Conservation (phyloP, 1,140 invertebrate genomes). For the Drosophila orosa region DNA sequence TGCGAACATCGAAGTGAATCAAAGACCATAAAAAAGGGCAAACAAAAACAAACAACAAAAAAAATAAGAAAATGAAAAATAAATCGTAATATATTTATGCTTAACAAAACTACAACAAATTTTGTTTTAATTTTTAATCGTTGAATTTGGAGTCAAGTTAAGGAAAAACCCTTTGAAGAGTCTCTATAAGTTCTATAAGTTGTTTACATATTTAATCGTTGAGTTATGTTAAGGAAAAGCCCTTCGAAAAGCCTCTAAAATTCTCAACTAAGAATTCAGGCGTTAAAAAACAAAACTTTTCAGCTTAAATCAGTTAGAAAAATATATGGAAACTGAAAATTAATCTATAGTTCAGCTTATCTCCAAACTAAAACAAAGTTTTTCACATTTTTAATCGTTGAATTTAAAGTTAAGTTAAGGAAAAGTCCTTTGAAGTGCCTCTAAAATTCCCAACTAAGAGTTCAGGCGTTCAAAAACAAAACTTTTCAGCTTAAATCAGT, state of each 20-base stretch:
- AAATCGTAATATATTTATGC: slow-evolving; percentile 67
- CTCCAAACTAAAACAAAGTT: too few species aligned
- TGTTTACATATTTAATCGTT: background rate
- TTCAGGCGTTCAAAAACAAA: too few species aligned
- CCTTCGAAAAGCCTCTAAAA: background rate
- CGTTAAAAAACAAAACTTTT: too few species aligned
- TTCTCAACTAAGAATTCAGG: too few species aligned
- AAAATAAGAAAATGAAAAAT: slow-evolving; percentile 16
- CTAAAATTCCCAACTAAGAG: background rate
- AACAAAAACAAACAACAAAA: slow-evolving; percentile 34
- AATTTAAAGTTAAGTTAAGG: background rate
- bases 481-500: background rate
- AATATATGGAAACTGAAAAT: too few species aligned
- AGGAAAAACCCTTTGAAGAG: too few species aligned
- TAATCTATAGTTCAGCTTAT: too few species aligned
- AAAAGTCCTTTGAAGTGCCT: too few species aligned
- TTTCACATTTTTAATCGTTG: background rate
- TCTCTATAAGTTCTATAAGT: too few species aligned
- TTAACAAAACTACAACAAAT: slow-evolving; percentile 65
- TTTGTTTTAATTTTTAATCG: slow-evolving; percentile 4
- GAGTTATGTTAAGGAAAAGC: background rate
- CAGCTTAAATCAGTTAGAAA: background rate
- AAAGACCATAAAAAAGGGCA: slow-evolving; percentile 35
- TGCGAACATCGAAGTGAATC: slow-evolving; percentile 32
- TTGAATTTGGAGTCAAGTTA: background rate